Conservation (phyloP, 2,888 invertebrate species). For the Meteorus cinctellus region DNA sequence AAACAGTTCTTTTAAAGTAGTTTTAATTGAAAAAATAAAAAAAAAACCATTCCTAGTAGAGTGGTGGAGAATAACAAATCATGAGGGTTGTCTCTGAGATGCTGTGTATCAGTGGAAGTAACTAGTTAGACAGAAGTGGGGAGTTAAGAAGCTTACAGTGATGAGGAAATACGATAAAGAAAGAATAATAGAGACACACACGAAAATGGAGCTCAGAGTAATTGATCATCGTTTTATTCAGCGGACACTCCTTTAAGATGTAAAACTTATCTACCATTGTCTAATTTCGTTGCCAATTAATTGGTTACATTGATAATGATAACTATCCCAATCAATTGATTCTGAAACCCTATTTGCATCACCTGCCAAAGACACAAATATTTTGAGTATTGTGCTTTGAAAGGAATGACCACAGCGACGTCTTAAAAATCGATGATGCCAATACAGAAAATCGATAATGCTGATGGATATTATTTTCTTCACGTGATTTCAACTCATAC, state of each 20-base stretch:
- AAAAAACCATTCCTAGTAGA: slow-evolving; percentile 27
- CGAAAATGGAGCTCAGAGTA: neutral
- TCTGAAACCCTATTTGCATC: no score
- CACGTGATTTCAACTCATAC: no score
- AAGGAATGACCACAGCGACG: no score
- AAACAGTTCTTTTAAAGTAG: slow-evolving; percentile 29
- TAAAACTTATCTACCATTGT: no score
- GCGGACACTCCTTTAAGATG: neutral
- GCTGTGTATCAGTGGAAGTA: slow-evolving; percentile 16
- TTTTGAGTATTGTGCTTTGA: no score
- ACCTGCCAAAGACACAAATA: no score
- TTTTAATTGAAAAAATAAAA: slow-evolving; percentile 15
- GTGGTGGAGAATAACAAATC: neutral
- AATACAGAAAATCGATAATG: no score
- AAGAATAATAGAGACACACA: neutral
- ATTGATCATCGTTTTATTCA: slow-evolving; percentile 22
- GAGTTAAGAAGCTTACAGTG: slow-evolving; percentile 49
- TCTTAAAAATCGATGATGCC: no score
- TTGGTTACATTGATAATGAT: no score
- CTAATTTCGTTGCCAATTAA: no score
- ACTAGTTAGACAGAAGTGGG: slow-evolving; percentile 33
- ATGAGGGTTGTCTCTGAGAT: slow-evolving; percentile 38
- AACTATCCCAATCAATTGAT: no score
- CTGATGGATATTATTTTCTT: no score
- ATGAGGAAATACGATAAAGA: slow-evolving; percentile 38